phyloP scores from a whole-genome alignment of 1,140 invertebrate genomes.

The Pseudoatta argentina region DNA sequence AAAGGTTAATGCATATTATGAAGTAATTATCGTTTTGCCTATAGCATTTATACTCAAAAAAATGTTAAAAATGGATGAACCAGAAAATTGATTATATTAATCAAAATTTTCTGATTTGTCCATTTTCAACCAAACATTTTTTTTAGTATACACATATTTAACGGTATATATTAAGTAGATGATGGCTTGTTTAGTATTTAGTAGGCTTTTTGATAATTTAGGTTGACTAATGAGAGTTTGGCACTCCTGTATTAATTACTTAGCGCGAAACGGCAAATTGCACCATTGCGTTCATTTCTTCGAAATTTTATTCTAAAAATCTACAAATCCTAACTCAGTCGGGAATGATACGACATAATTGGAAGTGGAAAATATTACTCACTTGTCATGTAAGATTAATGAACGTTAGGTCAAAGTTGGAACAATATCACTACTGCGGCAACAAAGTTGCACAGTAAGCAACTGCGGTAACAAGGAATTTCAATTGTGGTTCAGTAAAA shows the following conservation, averaged over 20 bases:
- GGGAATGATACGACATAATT: slow-evolving; percentile 11
- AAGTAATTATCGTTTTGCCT: too few relatives aligned
- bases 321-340: neutral
- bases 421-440: neutral
- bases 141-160: too few relatives aligned
- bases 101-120: too few relatives aligned
- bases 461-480: slow-evolving; percentile 25
- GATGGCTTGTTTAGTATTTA: neutral
- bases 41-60: too few relatives aligned
- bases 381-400: slow-evolving; percentile 48
- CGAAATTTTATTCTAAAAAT: too few relatives aligned
- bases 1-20: too few relatives aligned
- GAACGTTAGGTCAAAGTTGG: slow-evolving; percentile 32
- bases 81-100: too few relatives aligned
- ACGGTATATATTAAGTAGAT: too few relatives aligned
- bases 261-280: neutral
- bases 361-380: slow-evolving; percentile 45
- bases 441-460: slow-evolving; percentile 39
- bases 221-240: slow-evolving; percentile 6
- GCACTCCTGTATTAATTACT: slow-evolving; percentile 35
- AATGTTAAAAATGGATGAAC: too few relatives aligned
- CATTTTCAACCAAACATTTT: too few relatives aligned
- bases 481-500: slow-evolving; percentile 25
- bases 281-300: slow-evolving; percentile 7
- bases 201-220: slow-evolving; percentile 26